Conservation (phyloP, 2,113 vertebrate species). For the Petrocephalus microphthalmus region DNA sequence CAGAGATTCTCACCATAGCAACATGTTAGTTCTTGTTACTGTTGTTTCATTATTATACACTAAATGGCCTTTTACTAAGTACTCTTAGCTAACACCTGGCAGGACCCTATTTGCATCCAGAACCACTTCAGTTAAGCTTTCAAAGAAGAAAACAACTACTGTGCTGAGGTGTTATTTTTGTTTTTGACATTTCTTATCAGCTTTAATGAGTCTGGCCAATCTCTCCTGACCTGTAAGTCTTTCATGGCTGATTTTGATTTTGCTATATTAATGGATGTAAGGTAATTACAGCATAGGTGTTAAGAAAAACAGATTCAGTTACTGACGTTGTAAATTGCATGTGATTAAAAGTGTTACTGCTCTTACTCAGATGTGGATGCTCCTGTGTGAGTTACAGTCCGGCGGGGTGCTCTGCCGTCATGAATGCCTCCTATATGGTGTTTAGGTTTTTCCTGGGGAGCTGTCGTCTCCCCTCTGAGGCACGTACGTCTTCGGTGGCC, state of each 20-base stretch:
- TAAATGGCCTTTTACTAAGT: not conserved
- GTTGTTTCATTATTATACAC: not conserved
- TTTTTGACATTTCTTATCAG: not conserved
- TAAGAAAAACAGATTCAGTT: not conserved
- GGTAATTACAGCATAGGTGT: not conserved
- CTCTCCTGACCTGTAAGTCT: not conserved
- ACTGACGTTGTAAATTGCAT: not conserved
- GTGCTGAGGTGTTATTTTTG: not conserved
- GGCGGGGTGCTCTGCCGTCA: not conserved
- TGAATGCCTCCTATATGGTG: not conserved
- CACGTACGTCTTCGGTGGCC: not conserved
- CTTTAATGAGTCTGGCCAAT: not conserved
- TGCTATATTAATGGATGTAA: not conserved
- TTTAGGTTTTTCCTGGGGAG: not conserved
- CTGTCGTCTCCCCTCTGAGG: not conserved
- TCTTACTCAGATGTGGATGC: not conserved
- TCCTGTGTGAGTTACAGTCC: not conserved
- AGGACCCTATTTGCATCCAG: not conserved
- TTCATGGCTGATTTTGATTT: not conserved
- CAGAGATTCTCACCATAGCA: not conserved
- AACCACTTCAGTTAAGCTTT: not conserved
- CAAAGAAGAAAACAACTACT: not conserved
- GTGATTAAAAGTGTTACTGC: not conserved
- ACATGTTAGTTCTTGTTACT: not conserved
- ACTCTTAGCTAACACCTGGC: not conserved